Evolutionary conservation across 2,797 vertebrate species (phyloP), one percentile per base, ranked within the genome.

Genomic region (Choloepus didactylus): DNA sequence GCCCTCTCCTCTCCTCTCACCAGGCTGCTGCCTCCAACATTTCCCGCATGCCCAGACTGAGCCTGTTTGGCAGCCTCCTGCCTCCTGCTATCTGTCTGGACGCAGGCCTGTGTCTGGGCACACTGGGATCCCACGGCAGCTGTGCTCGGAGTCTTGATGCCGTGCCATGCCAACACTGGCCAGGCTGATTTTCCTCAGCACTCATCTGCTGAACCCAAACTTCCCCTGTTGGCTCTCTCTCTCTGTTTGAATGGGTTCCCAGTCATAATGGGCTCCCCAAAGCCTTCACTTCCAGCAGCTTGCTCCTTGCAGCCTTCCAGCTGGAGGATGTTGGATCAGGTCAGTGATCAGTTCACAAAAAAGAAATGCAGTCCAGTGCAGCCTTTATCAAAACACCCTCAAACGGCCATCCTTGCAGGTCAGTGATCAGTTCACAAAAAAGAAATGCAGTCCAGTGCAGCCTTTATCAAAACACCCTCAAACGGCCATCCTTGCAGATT

Each of bases 11-110:
- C 66, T 70, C 79, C 93, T 92, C 87, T 76, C 86, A 5, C 56
- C 46, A 51, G 73, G n/a, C 77, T 86, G 89, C 79, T 54, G 62
- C 93, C 89, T 85, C 88, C 80, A 85, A 91, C 89, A 73, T 88
- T 95, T 86, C 62, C 92, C 84, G 70, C 95, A 15, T n/a, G 97
- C 80, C 94, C 80, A 89, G 96, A 89, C 95, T 3, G 59, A 66
- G 93, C 75, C 90, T 60, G 79, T 8, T 87, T 21, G 41, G 84
- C 91, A 89, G 66, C 56, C 72, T 82, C 35, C 66, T 3, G 44
- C 73, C 70, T 54, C 80, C 64, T 87, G 73, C 91, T 56, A 46
- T 72, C 70, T 35, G 82, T 49, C 82, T 92, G 90, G 56, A 88
- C 25, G 29, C 9, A 27, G 70, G 90, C 70, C 44, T 44, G 56